Evolutionary conservation across 1,140 invertebrate species (phyloP).

Genomic region (Sycophaga agraensis): DNA sequence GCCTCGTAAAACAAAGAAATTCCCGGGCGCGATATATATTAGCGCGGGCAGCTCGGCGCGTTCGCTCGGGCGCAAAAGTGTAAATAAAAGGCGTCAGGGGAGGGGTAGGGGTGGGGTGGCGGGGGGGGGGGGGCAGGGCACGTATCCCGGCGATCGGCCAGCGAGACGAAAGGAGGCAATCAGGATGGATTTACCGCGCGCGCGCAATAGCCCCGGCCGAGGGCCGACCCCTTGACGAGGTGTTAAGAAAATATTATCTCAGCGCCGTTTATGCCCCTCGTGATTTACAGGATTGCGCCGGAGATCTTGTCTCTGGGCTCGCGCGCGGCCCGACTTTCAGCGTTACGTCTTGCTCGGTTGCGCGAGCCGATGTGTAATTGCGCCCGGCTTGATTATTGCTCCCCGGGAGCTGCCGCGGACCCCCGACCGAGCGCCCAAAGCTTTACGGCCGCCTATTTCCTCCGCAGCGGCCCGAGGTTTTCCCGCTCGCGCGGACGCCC

Average conservation of each 20-base stretch:
- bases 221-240: slow-evolving; percentile 39
- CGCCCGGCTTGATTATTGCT: too few species aligned
- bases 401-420: too few species aligned
- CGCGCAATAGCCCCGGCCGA: too few species aligned
- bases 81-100: slow-evolving; percentile 17
- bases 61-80: background rate
- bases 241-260: slow-evolving; percentile 44
- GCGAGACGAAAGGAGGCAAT: slow-evolving; percentile 29
- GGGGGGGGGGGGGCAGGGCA: too few species aligned
- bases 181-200: slow-evolving; percentile 27
- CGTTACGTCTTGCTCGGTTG: slow-evolving; percentile 15
- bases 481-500: too few species aligned
- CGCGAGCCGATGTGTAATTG: too few species aligned
- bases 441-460: too few species aligned
- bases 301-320: background rate
- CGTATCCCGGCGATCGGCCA: slow-evolving; percentile 4
- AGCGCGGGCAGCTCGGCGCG: background rate
- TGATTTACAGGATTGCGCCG: slow-evolving; percentile 38
- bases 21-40: background rate
- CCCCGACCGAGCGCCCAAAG: background rate
- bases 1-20: slow-evolving; percentile 12
- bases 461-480: too few species aligned
- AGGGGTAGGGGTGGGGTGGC: too few species aligned
- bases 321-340: slow-evolving; percentile 16
- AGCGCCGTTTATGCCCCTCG: slow-evolving; percentile 35